These are phyloP conservation scores for Nomada lathburiana DNA, from an alignment of 2,888 invertebrate genomes.

Conservation along the genomic window DNA sequence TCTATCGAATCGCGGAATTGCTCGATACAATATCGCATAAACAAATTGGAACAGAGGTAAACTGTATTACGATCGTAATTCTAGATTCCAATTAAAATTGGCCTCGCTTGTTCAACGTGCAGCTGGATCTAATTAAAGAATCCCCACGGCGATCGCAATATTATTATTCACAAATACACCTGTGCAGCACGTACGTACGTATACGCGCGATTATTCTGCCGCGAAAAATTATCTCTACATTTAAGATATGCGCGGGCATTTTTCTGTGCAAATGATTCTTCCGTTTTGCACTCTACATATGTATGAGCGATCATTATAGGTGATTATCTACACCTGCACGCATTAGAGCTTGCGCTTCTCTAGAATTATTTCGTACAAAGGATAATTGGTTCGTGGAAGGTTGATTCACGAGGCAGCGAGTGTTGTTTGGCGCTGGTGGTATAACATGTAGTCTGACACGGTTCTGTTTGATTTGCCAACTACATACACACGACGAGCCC, in stretches of 20 bases:
- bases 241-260: not conserved
- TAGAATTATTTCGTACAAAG: constrained; percentile 35
- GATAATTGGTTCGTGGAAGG: constrained; percentile 54
- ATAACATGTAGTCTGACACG: not conserved
- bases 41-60: not conserved
- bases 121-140: constrained; percentile 17
- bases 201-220: not conserved
- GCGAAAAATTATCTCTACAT: constrained; percentile 18
- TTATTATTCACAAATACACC: constrained; percentile 9
- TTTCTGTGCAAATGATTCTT: constrained; percentile 36
- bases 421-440: not conserved
- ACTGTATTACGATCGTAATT: not conserved
- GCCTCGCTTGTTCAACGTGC: not conserved
- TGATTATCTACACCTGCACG: constrained; percentile 49
- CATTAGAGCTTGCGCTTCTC: constrained; percentile 2
- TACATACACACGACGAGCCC: not conserved
- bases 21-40: not conserved
- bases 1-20: too few relatives aligned
- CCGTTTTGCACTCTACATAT: constrained; percentile 37
- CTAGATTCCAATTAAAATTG: constrained; percentile 14
- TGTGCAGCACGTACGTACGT: not conserved
- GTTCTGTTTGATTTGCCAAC: constrained; percentile 18
- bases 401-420: constrained; percentile 19
- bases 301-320: constrained; percentile 48
- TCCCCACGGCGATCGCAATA: constrained; percentile 14